Base-by-base conservation (phyloP, 1,140 invertebrate species). In the Apis dorsata region DNA sequence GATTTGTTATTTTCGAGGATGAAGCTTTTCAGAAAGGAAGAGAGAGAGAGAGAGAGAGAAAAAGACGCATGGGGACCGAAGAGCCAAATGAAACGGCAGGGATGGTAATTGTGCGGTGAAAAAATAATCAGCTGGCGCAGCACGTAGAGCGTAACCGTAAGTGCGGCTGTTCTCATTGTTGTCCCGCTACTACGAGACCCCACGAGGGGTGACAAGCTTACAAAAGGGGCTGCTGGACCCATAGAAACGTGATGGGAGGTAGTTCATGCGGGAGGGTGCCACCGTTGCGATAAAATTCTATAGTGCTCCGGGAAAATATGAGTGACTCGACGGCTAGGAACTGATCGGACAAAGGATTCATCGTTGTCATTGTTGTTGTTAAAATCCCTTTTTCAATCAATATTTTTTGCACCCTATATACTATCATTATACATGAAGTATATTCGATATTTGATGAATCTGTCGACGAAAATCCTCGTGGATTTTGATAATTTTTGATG, bases 41-140 rank as follows among this genome's bases (percentile, higher is more conserved):
- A 28, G 13, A 65, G 44, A n/a, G 49, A 24, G 49, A 24, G 7
- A 51, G 44, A 44, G 68, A 24, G 7, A 15, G 11, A 21, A 2
- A 15, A 12, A 1, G 9, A 72, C 21, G 49, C 68, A 44, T 49
- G 62, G 77, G 57, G 74, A 19, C 13, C 21, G n/a, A 60, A 34
- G 19, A 63, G 63, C 34, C 66, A 72, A 78, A 72, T 70, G 72
- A 55, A 86, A 83, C 68, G 62, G 34, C 63, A 71, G 74, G 79
- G 70, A 82, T 86, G 84, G 90, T 90, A 92, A 91, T 92, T 90
- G 91, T 86, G 86, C 79, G 85, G 84, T 92, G 80, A 92, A 92
- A 93, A 92, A 92, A 91, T 92, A 92, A 93, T 92, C 90, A 92
- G 89, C 86, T 87, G 84, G 66, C 72, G 62, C 82, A 71, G 84